Conservation (phyloP, 2,113 vertebrate genomes). For the Ancistrus triradiatus region DNA sequence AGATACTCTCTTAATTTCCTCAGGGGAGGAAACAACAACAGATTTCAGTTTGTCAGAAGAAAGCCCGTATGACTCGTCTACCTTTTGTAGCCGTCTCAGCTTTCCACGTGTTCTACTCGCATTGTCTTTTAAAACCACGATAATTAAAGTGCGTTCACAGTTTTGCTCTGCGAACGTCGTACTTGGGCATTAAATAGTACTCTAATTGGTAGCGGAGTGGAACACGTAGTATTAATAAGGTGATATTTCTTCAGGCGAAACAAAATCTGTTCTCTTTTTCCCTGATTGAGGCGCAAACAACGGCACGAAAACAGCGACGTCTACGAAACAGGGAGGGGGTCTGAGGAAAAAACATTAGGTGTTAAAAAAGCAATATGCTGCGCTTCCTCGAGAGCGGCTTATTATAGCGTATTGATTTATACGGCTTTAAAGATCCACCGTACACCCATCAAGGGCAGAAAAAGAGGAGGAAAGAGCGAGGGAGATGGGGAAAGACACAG, state of each 20-base stretch:
- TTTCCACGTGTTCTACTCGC: constrained; percentile 25
- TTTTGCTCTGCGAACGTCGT: constrained; percentile 45
- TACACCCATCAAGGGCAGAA: constrained; percentile 89
- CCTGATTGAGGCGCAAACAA: constrained; percentile 48
- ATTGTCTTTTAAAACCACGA: constrained; percentile 48
- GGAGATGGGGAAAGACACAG: constrained; percentile 36
- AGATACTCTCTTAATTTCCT: no score
- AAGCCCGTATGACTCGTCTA: no score
- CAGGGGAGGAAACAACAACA: no score
- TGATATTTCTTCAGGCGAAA: constrained; percentile 59
- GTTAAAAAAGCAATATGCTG: constrained; percentile 74
- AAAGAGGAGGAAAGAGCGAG: constrained; percentile 37
- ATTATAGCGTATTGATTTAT: constrained; percentile 76
- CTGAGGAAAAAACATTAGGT: constrained; percentile 53
- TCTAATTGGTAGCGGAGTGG: constrained; percentile 52
- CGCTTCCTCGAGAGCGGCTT: constrained; percentile 69
- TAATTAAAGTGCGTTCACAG: constrained; percentile 45
- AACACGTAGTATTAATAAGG: constrained; percentile 53
- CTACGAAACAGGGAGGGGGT: constrained; percentile 43
- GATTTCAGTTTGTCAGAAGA: no score
- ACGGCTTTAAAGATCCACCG: constrained; percentile 78
- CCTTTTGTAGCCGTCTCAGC: no score
- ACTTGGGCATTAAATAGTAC: constrained; percentile 43
- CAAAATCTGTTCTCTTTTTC: constrained; percentile 51
- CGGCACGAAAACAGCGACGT: constrained; percentile 43